Evolutionary conservation across 1,140 invertebrate species (phyloP), one percentile per base, ranked within the genome.

Genomic region (Sipha flava): DNA sequence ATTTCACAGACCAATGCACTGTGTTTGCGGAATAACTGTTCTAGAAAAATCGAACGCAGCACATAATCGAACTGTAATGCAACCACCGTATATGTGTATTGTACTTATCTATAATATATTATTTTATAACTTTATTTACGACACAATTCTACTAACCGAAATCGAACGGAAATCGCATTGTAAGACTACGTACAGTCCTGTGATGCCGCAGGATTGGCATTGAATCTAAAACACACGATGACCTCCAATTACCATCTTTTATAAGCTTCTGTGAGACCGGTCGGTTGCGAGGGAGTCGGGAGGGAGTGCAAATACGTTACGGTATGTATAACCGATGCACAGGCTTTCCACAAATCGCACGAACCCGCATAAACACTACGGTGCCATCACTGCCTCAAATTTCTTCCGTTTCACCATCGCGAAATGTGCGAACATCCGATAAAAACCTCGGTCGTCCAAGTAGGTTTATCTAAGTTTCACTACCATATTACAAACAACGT

Each of bases 171-270:
- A 72, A 52, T 72, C 68, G 68, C 68, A 72, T 72, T 14, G 26
- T 72, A 14, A 4, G 34, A 37, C n/a, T n/a, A 62, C 21, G 18
- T 31, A 34, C 7, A 34, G n/a, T n/a, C 59, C 16, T 26, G 45
- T 72, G 43, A 59, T 26, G 21, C 3, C 21, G 26, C 47, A 31
- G 43, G 43, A 49, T 34, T 49, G 68, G 68, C 68, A 31, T 47
- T 72, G 68, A 18, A 31, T 52, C 45, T 52, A 72, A 72, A 26
- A 72, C 43, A 72, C 43, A 18, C 68, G 40, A 52, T 72, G 45
- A 72, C 68, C 68, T 72, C 68, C 49, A 72, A 72, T 72, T 72
- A 72, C 43, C 5, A 72, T 72, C 68, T 72, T 72, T 72, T 72
- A 72, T 72, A 72, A 72, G 68, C 68, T 72, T 72, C 43, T 16